Base-by-base conservation (phyloP, 2,113 vertebrate species). In the Spea bombifrons region DNA sequence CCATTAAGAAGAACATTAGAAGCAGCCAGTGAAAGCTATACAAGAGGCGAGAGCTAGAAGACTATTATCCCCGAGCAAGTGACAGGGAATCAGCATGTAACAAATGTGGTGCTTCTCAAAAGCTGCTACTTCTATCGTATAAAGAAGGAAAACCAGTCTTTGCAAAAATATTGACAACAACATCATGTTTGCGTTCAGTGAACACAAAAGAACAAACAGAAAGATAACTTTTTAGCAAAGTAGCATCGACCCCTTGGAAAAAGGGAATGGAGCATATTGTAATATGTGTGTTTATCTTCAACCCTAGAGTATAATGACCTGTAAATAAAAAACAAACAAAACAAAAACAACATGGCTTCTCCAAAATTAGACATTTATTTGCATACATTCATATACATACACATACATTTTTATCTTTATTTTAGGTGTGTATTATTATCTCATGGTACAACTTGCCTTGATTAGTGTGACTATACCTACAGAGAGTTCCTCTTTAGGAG, bases 21-120 rank as follows among this genome's bases (percentile, higher is more conserved):
- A 80, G 71, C 78, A 80, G 78, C 66, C 71, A 73, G 71, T 52
- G 71, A 74, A 55, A 66, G 71, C 63, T 67, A 64, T 74, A 74
- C 61, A 74, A 71, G 71, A 80, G 78, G 70, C n/a, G 65, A 50
- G 49, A 73, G 71, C 71, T 71, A 80, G 78, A 74, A 74, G 71
- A 64, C 78, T 74, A 80, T 80, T 80, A 80, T 73, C 78, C 52
- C 64, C 53, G 8, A 49, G 71, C 67, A 74, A 80, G 78, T 80
- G 78, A 80, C 78, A 80, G 68, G 78, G 71, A 80, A 77, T 72
- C 78, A 80, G 78, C 78, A 80, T 80, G 78, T 80, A 74, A 80
- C 78, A 80, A 80, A 80, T 80, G 71, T 73, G 63, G 63, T 73
- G 71, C 66, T 80, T 63, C 71, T 63, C 65, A 52, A 74, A 80